These are phyloP conservation scores for Scleropages formosus DNA, from an alignment of 2,797 vertebrate species.

Conservation along the genomic window DNA sequence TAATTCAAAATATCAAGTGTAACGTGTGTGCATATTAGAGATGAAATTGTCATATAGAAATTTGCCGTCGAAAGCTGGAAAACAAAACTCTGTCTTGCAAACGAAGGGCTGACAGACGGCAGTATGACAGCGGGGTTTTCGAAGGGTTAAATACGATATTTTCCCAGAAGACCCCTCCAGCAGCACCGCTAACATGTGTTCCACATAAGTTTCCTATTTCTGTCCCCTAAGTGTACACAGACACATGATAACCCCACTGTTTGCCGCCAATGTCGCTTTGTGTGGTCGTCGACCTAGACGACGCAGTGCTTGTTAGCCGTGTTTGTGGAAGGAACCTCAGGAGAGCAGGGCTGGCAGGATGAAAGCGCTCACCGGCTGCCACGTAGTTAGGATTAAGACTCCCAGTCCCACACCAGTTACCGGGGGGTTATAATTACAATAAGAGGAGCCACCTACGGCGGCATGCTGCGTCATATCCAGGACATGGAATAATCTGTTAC, in stretches of 20 bases:
- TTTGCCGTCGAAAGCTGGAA: neutral
- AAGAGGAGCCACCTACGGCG: conserved; percentile 29
- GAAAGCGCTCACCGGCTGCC: conserved; percentile 19
- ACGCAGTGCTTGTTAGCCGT: conserved; percentile 51
- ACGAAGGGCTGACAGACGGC: neutral
- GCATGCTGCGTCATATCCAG: conserved; percentile 10
- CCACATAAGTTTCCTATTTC: conserved; percentile 56
- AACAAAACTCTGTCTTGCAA: neutral
- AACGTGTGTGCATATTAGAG: neutral
- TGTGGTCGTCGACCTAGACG: conserved; percentile 70
- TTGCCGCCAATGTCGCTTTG: conserved; percentile 59
- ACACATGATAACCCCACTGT: conserved; percentile 50
- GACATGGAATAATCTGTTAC: neutral
- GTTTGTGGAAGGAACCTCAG: conserved; percentile 41
- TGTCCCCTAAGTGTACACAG: conserved; percentile 50
- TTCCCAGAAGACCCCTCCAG: neutral
- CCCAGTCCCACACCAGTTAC: conserved; percentile 27
- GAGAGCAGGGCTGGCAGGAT: conserved; percentile 29
- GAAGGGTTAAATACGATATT: conserved; percentile 6
- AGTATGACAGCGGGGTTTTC: neutral
- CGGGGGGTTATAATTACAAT: conserved; percentile 34
- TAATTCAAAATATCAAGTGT: too few species aligned
- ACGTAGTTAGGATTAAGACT: conserved; percentile 24
- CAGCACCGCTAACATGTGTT: conserved; percentile 57
- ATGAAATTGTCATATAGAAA: neutral